Evolutionary conservation across 2,888 invertebrate genomes (phyloP).

Genomic region (Microctonus hyperodae): DNA sequence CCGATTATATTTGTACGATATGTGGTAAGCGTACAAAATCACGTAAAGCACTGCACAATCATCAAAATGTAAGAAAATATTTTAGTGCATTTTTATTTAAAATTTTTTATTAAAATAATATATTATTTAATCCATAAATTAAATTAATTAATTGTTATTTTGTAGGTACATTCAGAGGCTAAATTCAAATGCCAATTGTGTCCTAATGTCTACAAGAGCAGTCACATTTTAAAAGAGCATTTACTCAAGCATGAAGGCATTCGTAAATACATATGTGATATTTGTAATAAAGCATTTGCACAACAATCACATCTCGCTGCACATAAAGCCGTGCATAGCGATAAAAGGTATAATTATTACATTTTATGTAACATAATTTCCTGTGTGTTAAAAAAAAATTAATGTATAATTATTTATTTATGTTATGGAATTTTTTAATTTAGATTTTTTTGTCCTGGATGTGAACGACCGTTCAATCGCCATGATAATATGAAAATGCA

Average conservation of each 20-base stretch:
- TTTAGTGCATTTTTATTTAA: not conserved
- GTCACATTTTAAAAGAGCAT: constrained; percentile 54
- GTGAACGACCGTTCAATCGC: constrained; percentile 51
- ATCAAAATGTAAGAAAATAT: constrained; percentile 48
- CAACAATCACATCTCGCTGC: constrained; percentile 57
- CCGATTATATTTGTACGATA: constrained; percentile 49
- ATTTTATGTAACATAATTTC: constrained; percentile 1
- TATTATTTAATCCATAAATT: not conserved
- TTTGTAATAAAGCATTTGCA: constrained; percentile 50
- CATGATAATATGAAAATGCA: constrained; percentile 58
- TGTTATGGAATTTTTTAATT: not conserved
- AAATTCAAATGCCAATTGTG: constrained; percentile 51
- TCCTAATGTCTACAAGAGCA: constrained; percentile 52
- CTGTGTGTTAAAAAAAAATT: no score
- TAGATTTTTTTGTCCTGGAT: constrained; percentile 54
- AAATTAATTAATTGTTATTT: not conserved
- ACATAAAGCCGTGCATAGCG: constrained; percentile 55
- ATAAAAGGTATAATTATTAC: constrained; percentile 44
- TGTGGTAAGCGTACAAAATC: constrained; percentile 50
- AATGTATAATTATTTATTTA: no score
- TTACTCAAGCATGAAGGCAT: constrained; percentile 54
- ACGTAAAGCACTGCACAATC: constrained; percentile 52
- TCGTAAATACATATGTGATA: constrained; percentile 51
- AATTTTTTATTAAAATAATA: not conserved
- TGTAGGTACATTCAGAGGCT: constrained; percentile 51